Evolutionary conservation across 64 coral and sea anemone genomes (phyloP).

Genomic region (Anthopleura sola): DNA sequence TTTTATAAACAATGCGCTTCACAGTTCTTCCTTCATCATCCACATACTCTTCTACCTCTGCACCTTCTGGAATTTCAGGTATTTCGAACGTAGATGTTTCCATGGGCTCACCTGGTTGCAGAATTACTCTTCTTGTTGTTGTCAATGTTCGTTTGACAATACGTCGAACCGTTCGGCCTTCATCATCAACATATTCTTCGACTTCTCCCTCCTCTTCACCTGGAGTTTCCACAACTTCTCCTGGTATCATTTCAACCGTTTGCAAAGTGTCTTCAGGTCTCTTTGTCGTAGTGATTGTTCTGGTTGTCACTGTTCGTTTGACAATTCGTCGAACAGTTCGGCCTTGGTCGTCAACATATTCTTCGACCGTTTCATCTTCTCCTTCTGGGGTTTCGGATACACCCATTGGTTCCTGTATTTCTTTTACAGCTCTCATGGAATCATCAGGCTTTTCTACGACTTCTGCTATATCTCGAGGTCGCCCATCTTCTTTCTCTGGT

Average conservation of each 20-base stretch:
- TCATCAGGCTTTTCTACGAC: background rate
- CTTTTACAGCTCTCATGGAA: background rate
- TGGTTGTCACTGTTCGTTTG: background rate
- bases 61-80: background rate
- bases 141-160: conserved; percentile 51
- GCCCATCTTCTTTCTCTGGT: background rate
- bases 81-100: conserved; percentile 8
- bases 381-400: background rate
- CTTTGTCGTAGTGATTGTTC: conserved; percentile 16
- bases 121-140: background rate
- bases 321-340: conserved; percentile 20
- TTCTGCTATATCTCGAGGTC: background rate
- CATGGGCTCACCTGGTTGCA: background rate
- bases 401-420: background rate
- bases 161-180: conserved; percentile 47
- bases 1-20: conserved; percentile 29
- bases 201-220: conserved; percentile 19
- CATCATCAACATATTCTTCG: conserved; percentile 65
- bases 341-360: conserved; percentile 10
- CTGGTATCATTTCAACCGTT: background rate
- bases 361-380: conserved; percentile 1
- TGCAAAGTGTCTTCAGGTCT: background rate
- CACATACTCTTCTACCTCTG: conserved; percentile 57
- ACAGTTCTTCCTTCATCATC: conserved; percentile 61
- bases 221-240: background rate